These are phyloP conservation scores for Ifrita kowaldi DNA, from an alignment of 2,113 vertebrate genomes.

Conservation along the genomic window DNA sequence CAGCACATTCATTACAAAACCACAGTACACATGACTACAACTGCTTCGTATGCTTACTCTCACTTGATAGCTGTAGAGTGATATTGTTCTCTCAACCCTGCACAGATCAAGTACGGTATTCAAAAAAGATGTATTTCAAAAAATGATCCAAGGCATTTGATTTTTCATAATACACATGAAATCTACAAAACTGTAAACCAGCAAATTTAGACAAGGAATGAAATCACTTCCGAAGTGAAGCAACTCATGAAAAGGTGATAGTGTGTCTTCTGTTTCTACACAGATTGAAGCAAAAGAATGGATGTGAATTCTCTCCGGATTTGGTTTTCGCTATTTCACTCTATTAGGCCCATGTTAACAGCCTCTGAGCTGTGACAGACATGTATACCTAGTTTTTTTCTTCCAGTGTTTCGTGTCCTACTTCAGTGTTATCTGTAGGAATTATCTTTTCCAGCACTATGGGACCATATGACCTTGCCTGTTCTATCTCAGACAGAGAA, in stretches of 20 bases:
- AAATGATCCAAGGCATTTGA: background rate
- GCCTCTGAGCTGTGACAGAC: background rate
- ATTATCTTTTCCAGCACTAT: background rate
- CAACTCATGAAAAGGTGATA: background rate
- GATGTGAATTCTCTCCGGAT: background rate
- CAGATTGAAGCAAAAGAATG: background rate
- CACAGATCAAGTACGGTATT: background rate
- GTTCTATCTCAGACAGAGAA: background rate
- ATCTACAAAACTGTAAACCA: background rate
- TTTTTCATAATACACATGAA: background rate
- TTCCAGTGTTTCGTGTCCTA: background rate
- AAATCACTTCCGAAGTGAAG: background rate
- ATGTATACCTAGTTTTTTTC: background rate
- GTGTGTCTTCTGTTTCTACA: background rate
- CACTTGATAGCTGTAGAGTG: background rate
- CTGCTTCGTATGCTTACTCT: background rate
- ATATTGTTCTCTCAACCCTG: background rate
- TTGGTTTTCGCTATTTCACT: background rate
- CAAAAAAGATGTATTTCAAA: background rate
- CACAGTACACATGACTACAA: background rate
- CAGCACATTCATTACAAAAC: conserved; percentile 26
- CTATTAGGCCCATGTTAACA: background rate
- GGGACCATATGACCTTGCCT: background rate
- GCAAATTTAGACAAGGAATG: background rate
- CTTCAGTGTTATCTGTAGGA: background rate